Conservation (phyloP, 2,888 invertebrate species). For the Heteromyza rotundicornis region DNA sequence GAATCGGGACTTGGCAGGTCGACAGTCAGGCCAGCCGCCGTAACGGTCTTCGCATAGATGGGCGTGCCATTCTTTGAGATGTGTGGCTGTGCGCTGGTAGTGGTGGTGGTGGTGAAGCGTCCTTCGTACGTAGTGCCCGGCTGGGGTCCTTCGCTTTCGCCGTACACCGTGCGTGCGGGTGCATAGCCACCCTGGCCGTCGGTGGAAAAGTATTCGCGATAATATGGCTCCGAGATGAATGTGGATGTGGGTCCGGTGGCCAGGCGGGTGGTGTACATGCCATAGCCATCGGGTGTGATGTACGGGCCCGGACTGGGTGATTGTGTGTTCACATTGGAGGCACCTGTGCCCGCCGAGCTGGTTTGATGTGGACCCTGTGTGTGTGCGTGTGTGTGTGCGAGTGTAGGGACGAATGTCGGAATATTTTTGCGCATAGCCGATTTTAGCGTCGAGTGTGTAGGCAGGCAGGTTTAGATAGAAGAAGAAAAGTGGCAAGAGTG, state of each 20-base stretch:
- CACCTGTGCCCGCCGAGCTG: constrained; percentile 36
- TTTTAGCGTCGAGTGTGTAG: no score
- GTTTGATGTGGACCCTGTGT: constrained; percentile 55
- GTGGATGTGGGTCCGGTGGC: constrained; percentile 62
- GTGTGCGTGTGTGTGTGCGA: background rate
- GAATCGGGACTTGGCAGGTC: constrained; percentile 95
- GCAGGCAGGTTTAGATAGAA: constrained; percentile 6
- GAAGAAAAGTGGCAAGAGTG: constrained; percentile 8
- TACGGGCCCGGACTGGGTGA: constrained; percentile 63
- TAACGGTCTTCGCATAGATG: constrained; percentile 65
- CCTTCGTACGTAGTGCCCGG: constrained; percentile 60
- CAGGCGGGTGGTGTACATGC: constrained; percentile 61
- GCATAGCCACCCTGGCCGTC: constrained; percentile 63
- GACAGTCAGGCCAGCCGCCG: constrained; percentile 83
- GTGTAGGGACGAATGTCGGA: no score
- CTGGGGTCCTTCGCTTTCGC: constrained; percentile 58
- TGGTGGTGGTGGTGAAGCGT: constrained; percentile 55
- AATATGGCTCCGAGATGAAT: constrained; percentile 77
- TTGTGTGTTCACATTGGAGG: constrained; percentile 57
- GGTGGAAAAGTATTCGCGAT: constrained; percentile 76
- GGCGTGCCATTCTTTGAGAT: constrained; percentile 55
- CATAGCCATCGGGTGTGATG: constrained; percentile 61
- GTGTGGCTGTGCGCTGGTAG: constrained; percentile 37
- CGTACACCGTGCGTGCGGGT: constrained; percentile 58
- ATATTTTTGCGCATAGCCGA: background rate